Percentiles rank a stretch among this genome's conserved stretches.
Conservation (phyloP, 2,113 vertebrate genomes). For the Chelonoidis abingdonii region DNA sequence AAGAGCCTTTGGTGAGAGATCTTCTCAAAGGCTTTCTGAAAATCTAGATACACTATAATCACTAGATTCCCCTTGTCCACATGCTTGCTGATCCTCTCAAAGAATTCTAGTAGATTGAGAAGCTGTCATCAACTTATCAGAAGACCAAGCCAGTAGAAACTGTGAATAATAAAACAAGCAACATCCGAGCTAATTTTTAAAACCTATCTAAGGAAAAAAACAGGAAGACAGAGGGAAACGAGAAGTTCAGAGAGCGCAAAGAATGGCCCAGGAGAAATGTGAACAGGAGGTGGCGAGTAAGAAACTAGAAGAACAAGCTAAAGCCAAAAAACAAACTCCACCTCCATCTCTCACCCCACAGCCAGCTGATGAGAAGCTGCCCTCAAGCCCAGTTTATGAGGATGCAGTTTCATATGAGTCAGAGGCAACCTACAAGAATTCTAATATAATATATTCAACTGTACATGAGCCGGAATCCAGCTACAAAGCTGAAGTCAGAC, state of each 20-base stretch:
- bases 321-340: conserved; percentile 77
- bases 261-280: conserved; percentile 86
- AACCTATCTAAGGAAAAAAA: conserved; percentile 94
- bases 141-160: conserved; percentile 93
- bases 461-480: conserved; percentile 32
- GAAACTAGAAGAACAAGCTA: conserved; percentile 79
- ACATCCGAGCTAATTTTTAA: conserved; percentile 96
- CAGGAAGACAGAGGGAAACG: conserved; percentile 89
- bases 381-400: conserved; percentile 78
- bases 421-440: conserved; percentile 31
- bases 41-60: no score
- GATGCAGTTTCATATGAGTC: conserved; percentile 70
- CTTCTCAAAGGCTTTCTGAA: no score
- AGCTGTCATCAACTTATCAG: conserved; percentile 87
- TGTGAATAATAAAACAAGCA: conserved; percentile 86
- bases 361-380: conserved; percentile 57
- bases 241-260: conserved; percentile 87
- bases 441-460: neutral
- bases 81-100: no score
- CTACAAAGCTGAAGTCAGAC: neutral
- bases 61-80: no score
- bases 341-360: conserved; percentile 71
- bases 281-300: conserved; percentile 90
- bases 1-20: no score
- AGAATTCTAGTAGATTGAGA: conserved; percentile 73